Evolutionary conservation across 2,888 invertebrate species (phyloP), one percentile per base, ranked within the genome.

Genomic region (Galeruca laticollis): DNA sequence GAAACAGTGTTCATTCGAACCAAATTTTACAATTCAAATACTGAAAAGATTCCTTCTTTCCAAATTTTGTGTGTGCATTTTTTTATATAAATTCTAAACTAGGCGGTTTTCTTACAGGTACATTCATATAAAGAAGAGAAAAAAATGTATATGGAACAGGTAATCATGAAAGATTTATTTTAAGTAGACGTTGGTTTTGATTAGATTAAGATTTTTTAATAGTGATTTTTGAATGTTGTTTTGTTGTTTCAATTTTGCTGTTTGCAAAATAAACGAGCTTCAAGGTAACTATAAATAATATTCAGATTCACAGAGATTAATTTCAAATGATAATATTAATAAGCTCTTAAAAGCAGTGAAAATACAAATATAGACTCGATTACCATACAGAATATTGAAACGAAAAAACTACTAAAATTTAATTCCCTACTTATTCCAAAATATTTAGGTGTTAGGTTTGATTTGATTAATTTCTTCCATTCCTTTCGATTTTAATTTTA

Each of bases 71-170:
- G 18, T 47, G 15, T 47, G 47, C 15, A 18, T 47, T 47, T 47
- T 40, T 47, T 47, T 18, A 18, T 47, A 47, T 18, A 47, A 47
- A 18, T 66, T 66, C 59, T 65, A 65, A 65, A 65, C 21, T 49
- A 49, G 31, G 21, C 57, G 54, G 54, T 51, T 66, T 66, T 66
- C 49, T 66, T 66, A n/a, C 66, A 66, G 66, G 66, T 66, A 66
- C 66, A 66, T 66, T 59, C 66, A 51, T 66, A 66, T 66, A 66
- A 66, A 66, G 66, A 66, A 37, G 66, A 66, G 66, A 66, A 66
- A 66, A 66, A 66, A 59, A 20, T 66, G 33, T 66, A 35, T 66
- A 66, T 66, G 66, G 66, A 66, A 66, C 66, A 66, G 66, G 66
- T 66, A 66, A 54, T 54, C 26, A 54, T 54, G 31, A 54, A 57